Conservation (phyloP, 2,113 vertebrate genomes). For the Pollimyrus isidori region DNA sequence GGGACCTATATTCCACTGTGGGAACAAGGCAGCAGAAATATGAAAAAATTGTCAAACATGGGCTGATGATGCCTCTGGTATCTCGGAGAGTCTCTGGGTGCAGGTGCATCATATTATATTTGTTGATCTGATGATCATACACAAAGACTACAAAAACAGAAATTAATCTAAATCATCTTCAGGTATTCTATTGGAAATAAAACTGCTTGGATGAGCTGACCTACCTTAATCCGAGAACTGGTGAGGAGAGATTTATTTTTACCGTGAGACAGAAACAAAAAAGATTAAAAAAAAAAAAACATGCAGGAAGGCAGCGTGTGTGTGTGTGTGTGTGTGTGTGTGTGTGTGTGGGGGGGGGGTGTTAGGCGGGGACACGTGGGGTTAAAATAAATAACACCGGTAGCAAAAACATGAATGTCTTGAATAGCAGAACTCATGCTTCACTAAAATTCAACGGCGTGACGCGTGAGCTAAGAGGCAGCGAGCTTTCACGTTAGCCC, state of each 20-base stretch:
- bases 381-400: neutral
- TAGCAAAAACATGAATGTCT: neutral
- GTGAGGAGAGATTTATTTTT: neutral
- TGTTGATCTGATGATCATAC: neutral
- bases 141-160: neutral
- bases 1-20: neutral
- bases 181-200: neutral
- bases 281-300: neutral
- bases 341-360: neutral
- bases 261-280: neutral
- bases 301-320: neutral
- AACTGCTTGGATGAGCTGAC: neutral
- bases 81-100: neutral
- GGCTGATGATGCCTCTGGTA: neutral
- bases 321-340: too few species aligned
- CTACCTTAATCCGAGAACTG: neutral
- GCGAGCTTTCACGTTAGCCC: neutral
- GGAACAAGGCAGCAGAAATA: neutral
- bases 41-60: neutral
- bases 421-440: neutral
- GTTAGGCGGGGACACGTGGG: neutral
- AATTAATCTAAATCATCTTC: neutral
- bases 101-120: neutral
- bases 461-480: neutral
- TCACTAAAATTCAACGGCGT: neutral